Conservation (phyloP, 2,888 invertebrate genomes). For the Euplexia lucipara region DNA sequence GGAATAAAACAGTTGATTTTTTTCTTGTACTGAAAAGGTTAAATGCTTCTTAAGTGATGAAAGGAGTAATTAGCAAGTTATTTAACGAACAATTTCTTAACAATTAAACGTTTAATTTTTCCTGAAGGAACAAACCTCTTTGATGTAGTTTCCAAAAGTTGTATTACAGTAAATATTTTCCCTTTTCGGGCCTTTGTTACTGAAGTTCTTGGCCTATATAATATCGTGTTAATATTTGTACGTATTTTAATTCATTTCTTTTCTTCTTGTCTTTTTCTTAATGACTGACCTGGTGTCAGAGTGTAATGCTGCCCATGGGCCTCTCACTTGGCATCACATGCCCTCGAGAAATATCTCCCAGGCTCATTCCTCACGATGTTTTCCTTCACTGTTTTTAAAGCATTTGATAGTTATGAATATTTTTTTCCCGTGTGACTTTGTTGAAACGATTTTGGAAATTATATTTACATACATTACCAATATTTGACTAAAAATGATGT, state of each 20-base stretch:
- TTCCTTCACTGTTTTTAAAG: no score
- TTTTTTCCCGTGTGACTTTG: not conserved
- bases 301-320: no score
- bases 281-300: no score
- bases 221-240: not conserved
- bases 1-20: no score
- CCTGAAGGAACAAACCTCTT: conserved; percentile 13
- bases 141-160: conserved; percentile 34
- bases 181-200: conserved; percentile 4
- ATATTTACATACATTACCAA: not conserved
- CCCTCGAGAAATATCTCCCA: no score
- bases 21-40: not conserved
- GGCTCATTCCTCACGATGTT: no score
- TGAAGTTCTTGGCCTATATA: conserved; percentile 7
- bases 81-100: conserved; percentile 33
- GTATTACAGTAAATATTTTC: conserved; percentile 1
- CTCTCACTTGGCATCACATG: no score
- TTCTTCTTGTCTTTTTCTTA: no score
- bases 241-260: not conserved
- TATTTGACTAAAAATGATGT: not conserved
- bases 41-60: not conserved
- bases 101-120: conserved; percentile 26
- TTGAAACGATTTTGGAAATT: not conserved
- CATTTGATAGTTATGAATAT: no score
- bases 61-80: conserved; percentile 41